Conservation (phyloP, 2,888 invertebrate species). For the Exephanes ischioxanthus region DNA sequence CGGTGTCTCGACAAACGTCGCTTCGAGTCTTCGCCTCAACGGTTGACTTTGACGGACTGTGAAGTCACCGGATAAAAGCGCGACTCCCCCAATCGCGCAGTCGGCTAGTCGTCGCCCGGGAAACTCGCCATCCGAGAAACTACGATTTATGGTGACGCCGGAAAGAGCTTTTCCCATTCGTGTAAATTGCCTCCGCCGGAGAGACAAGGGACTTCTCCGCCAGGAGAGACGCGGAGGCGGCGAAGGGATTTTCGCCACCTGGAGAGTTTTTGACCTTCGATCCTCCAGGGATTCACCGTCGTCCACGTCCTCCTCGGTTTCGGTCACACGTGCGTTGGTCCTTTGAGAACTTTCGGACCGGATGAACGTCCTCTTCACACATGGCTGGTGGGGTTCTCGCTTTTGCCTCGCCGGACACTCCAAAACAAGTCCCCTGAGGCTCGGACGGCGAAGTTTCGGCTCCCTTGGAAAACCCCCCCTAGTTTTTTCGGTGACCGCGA, state of each 20-base stretch:
- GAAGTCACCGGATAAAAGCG: background rate
- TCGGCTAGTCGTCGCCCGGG: background rate
- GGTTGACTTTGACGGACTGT: slow-evolving; percentile 8
- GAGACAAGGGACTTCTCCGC: slow-evolving; percentile 1
- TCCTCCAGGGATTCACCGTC: slow-evolving; percentile 29
- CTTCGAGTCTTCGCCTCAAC: background rate
- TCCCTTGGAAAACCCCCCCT: background rate
- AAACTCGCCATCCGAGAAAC: slow-evolving; percentile 13
- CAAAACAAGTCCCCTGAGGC: slow-evolving; percentile 12
- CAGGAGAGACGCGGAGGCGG: background rate
- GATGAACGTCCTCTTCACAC: background rate
- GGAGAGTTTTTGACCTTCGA: slow-evolving; percentile 42
- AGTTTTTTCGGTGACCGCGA: background rate
- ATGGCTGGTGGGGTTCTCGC: background rate
- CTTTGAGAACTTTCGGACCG: slow-evolving; percentile 15
- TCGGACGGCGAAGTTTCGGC: slow-evolving; percentile 1
- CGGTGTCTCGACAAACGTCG: slow-evolving; percentile 83
- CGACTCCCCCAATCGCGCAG: background rate
- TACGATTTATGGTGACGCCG: slow-evolving; percentile 40
- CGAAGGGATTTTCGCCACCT: slow-evolving; percentile 1
- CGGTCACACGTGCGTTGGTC: background rate
- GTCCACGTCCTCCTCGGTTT: background rate
- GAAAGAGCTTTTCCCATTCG: slow-evolving; percentile 16
- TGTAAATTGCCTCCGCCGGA: slow-evolving; percentile 15
- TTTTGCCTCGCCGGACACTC: background rate